phyloP scores from a whole-genome alignment of 2,113 vertebrate genomes.

The Tyto alba region DNA sequence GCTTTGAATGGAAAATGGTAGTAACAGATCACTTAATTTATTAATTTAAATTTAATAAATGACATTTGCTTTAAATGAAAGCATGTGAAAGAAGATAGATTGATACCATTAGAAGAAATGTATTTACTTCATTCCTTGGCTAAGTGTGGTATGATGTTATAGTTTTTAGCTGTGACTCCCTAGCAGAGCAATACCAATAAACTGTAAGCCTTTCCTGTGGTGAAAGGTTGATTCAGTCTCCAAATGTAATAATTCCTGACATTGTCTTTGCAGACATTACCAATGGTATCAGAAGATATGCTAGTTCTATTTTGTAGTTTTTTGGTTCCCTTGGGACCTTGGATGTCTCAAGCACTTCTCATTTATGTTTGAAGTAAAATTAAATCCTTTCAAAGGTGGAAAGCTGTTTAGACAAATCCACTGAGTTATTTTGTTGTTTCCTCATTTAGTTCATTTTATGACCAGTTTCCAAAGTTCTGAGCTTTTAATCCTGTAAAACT shows the following conservation, averaged over 20 bases:
- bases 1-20: background rate
- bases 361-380: constrained; percentile 8
- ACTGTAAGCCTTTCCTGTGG: background rate
- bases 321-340: background rate
- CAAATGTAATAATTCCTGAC: background rate
- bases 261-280: background rate
- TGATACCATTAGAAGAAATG: background rate
- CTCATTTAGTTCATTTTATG: background rate
- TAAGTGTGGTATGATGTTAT: background rate
- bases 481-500: constrained; percentile 12
- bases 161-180: background rate
- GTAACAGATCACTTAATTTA: background rate
- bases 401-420: constrained; percentile 32
- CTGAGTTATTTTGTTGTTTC: background rate
- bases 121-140: background rate
- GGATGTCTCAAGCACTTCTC: background rate
- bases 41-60: background rate
- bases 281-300: background rate
- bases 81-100: background rate
- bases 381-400: constrained; percentile 18
- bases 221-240: background rate
- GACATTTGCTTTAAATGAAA: background rate
- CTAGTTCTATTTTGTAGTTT: background rate
- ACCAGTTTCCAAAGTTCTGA: background rate
- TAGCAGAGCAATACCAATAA: background rate